Evolutionary conservation across 2,888 invertebrate genomes (phyloP), one percentile per base, ranked within the genome.

Genomic region (Harpagoxenus sublaevis): DNA sequence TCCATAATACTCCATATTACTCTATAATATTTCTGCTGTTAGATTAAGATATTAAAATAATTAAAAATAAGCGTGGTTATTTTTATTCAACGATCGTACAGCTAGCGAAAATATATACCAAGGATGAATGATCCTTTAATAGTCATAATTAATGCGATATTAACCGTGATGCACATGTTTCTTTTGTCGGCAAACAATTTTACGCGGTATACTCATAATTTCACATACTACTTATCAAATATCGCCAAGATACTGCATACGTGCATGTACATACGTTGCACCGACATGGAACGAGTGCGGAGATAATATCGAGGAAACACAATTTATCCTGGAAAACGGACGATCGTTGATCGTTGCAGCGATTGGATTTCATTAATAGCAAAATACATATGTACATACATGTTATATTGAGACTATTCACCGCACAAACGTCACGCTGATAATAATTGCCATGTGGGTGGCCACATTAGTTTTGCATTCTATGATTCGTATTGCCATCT

Each of bases 271-370:
- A 12, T 39, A 18, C 18, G n/a, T n/a, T n/a, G 31, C 39, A 3
- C 0, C 71, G n/a, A n/a, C 9, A 35, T 28, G n/a, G 18, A 74
- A 45, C 28, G 10, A 60, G 10, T 31, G 18, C 12, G 39, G 6
- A 77, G 63, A 65, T 77, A 77, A 31, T n/a, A 74, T 74, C 74
- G 35, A 45, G 23, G 39, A 39, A 77, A 39, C 3, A 63, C 51
- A 35, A 63, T 63, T 63, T 63, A 39, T 63, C 15, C 51, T 51
- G 39, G 15, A 77, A 77, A 77, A 51, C 35, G 51, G 53, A 63
- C 28, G 53, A 65, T 53, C 60, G 35, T 60, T 48, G 55, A 73
- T 73, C 35, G 48, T 35, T 45, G n/a, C 48, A 9, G 51, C 62
- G 39, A 75, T 73, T 45, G 73, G n/a, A 57, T 63, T 63, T 75